Percentiles rank a stretch among this genome's conserved stretches.
phyloP scores from a whole-genome alignment of 2,888 invertebrate species.

The Eurytoma adleriae region DNA sequence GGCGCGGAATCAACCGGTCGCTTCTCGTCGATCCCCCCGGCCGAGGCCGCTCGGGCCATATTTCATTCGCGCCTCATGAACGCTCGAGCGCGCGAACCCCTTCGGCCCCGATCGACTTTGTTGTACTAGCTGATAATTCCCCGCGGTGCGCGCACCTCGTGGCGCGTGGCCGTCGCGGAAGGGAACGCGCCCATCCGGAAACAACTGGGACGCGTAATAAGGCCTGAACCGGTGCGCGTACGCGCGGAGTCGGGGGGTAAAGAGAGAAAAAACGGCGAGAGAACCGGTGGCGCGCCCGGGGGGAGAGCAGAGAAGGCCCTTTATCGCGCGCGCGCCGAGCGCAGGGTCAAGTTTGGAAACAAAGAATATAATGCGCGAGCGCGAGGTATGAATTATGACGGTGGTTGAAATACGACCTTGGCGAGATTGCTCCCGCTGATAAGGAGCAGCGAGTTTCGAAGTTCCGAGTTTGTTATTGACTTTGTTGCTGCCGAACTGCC shows the following conservation, averaged over 20 bases:
- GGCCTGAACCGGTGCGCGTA: neutral
- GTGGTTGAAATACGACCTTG: constrained; percentile 35
- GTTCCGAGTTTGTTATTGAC: constrained; percentile 28
- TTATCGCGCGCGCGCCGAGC: constrained; percentile 35
- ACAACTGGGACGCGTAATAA: constrained; percentile 23
- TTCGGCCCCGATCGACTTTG: constrained; percentile 29
- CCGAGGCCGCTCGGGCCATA: constrained; percentile 30
- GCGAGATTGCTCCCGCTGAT: constrained; percentile 28
- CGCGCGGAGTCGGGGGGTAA: neutral
- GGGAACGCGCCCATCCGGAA: constrained; percentile 34
- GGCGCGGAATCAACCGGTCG: constrained; percentile 36
- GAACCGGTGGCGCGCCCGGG: neutral
- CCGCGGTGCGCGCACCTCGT: constrained; percentile 47
- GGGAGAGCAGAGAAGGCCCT: neutral
- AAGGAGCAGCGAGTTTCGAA: constrained; percentile 28
- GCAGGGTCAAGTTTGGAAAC: constrained; percentile 41
- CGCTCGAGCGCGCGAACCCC: constrained; percentile 24
- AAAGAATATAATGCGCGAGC: constrained; percentile 33
- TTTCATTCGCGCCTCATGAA: constrained; percentile 50
- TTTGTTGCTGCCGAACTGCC: neutral
- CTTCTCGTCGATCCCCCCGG: neutral
- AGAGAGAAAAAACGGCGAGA: neutral
- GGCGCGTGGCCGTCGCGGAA: constrained; percentile 9
- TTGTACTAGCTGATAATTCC: constrained; percentile 59
- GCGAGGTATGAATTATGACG: constrained; percentile 32